Evolutionary conservation across 2,797 vertebrate species (phyloP).

Genomic region (Limosa lapponica): DNA sequence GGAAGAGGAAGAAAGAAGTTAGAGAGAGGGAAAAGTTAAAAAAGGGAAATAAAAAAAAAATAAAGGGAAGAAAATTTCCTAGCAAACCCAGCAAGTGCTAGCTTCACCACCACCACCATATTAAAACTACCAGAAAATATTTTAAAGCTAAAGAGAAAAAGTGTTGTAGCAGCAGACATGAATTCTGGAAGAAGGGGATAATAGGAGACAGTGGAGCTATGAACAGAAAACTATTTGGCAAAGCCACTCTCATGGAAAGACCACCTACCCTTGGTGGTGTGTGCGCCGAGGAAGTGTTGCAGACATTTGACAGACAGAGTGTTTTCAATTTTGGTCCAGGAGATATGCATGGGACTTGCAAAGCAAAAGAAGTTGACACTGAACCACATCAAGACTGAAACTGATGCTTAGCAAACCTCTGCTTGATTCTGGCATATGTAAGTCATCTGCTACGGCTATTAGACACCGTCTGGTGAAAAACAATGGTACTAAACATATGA

Average conservation of each 20-base stretch:
- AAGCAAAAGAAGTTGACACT: not conserved
- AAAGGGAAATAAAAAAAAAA: not conserved
- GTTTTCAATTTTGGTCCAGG: not conserved
- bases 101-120: not conserved
- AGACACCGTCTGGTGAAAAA: not conserved
- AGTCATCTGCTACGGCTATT: not conserved
- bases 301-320: not conserved
- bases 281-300: not conserved
- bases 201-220: not conserved
- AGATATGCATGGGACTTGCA: not conserved
- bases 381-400: not conserved
- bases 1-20: not conserved
- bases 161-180: not conserved
- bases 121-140: not conserved
- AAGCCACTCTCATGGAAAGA: not conserved
- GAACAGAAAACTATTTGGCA: not conserved
- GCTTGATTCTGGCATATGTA: not conserved
- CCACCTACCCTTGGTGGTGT: not conserved
- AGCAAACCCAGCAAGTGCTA: not conserved
- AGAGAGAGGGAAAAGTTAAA: too few relatives aligned
- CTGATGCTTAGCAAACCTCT: not conserved
- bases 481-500: not conserved
- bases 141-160: not conserved
- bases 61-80: not conserved
- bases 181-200: not conserved